phyloP scores from a whole-genome alignment of 2,113 vertebrate genomes.

The Neomonachus schauinslandi region DNA sequence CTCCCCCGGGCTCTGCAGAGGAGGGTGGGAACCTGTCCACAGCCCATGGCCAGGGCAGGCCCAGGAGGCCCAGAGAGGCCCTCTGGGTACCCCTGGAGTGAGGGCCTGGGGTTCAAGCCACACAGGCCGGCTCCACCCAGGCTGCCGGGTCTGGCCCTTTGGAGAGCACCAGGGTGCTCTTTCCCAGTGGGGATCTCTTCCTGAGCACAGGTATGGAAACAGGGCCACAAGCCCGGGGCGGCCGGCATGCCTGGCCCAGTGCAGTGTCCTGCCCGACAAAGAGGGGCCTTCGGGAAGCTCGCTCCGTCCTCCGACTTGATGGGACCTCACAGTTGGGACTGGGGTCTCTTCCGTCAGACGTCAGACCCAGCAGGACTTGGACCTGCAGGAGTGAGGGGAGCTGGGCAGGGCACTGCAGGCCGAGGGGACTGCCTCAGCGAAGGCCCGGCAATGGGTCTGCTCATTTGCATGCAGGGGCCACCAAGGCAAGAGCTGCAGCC shows the following conservation, averaged over 20 bases:
- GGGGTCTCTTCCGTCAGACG: background rate
- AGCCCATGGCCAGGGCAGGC: background rate
- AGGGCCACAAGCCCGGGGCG: background rate
- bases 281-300: background rate
- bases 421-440: background rate
- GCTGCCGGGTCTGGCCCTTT: background rate
- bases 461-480: constrained; percentile 77
- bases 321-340: background rate
- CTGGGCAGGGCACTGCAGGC: background rate
- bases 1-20: background rate
- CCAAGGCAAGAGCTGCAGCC: background rate
- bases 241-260: background rate
- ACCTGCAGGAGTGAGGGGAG: background rate
- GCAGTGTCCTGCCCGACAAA: background rate
- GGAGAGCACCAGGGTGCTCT: background rate
- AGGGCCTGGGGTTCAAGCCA: background rate
- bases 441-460: background rate
- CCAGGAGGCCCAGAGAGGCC: background rate
- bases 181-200: background rate
- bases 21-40: no score
- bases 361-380: background rate
- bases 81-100: fast-evolving
- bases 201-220: background rate
- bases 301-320: no score
- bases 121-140: background rate